Conservation (phyloP, 30 jellyfish, hydroid and myxozoan species). For the Cassiopea xamachana region DNA sequence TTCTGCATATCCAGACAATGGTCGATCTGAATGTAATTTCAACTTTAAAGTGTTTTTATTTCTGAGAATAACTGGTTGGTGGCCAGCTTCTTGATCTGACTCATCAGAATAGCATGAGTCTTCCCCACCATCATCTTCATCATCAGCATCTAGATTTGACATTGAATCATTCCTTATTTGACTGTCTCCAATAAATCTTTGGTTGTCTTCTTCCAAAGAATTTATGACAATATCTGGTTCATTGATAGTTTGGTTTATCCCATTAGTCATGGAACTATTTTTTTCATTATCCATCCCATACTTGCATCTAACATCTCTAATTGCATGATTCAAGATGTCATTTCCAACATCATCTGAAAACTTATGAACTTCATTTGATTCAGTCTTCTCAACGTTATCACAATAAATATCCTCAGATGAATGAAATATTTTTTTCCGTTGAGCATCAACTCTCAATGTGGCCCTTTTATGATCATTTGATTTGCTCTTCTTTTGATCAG, state of each 20-base stretch:
- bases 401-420: conserved; percentile 21
- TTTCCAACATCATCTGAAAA: conserved; percentile 42
- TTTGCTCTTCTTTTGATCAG: background rate
- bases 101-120: conserved; percentile 39
- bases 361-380: background rate
- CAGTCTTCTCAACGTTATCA: background rate
- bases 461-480: too few relatives aligned
- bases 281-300: background rate
- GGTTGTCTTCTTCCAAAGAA: background rate
- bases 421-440: conserved; percentile 31
- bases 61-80: conserved; percentile 18
- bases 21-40: conserved; percentile 83
- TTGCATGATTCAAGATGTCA: conserved; percentile 20
- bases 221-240: background rate
- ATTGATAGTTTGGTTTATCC: background rate
- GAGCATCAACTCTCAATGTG: conserved; percentile 26
- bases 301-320: conserved; percentile 5
- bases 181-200: background rate
- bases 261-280: background rate
- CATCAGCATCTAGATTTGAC: conserved; percentile 58
- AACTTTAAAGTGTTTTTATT: conserved; percentile 43
- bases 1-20: conserved; percentile 95
- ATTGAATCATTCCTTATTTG: conserved; percentile 14
- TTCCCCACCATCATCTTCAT: conserved; percentile 45
- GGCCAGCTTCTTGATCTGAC: conserved; percentile 6